A percentile compares a stretch with the other conserved stretches of the same genome.
These are phyloP conservation scores for Gnathonemus longibarbis DNA, from an alignment of 2,113 vertebrate species.

Conservation along the genomic window DNA sequence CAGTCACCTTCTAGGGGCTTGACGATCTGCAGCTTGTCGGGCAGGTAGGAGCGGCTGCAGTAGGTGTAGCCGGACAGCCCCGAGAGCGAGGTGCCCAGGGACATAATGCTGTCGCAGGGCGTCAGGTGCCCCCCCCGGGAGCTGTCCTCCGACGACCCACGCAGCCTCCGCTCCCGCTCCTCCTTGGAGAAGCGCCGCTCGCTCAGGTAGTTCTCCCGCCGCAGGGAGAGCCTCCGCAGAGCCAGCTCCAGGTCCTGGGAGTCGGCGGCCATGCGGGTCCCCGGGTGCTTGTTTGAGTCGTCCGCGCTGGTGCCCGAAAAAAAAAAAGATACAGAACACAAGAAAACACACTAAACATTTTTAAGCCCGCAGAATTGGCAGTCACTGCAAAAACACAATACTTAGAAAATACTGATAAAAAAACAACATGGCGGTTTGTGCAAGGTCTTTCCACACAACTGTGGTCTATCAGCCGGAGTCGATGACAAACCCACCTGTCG, in stretches of 20 bases:
- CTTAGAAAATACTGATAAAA: background rate
- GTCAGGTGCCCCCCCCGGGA: slow-evolving; percentile 65
- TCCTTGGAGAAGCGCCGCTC: slow-evolving; percentile 90
- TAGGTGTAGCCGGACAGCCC: slow-evolving; percentile 72
- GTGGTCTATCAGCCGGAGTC: background rate
- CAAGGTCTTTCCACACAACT: background rate
- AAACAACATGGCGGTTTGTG: background rate
- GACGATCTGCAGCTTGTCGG: slow-evolving; percentile 98
- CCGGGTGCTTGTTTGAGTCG: slow-evolving; percentile 70
- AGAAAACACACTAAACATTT: background rate
- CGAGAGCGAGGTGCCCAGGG: slow-evolving; percentile 81
- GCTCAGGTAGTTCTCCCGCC: slow-evolving; percentile 86
- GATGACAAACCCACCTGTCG: slow-evolving; percentile 66
- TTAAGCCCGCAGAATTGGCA: background rate
- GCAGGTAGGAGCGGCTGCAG: slow-evolving; percentile 88
- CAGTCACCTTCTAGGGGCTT: slow-evolving; percentile 98
- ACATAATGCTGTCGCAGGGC: slow-evolving; percentile 95
- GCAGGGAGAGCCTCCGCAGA: slow-evolving; percentile 81
- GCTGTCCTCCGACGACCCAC: slow-evolving; percentile 65
- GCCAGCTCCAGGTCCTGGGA: slow-evolving; percentile 86
- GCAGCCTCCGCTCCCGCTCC: slow-evolving; percentile 75
- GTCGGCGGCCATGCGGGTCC: slow-evolving; percentile 67
- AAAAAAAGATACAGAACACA: background rate
- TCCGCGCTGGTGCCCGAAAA: slow-evolving; percentile 40
- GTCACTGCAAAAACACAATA: background rate